Conservation (phyloP, 1,140 invertebrate genomes). For the Odontomachus brunneus region DNA sequence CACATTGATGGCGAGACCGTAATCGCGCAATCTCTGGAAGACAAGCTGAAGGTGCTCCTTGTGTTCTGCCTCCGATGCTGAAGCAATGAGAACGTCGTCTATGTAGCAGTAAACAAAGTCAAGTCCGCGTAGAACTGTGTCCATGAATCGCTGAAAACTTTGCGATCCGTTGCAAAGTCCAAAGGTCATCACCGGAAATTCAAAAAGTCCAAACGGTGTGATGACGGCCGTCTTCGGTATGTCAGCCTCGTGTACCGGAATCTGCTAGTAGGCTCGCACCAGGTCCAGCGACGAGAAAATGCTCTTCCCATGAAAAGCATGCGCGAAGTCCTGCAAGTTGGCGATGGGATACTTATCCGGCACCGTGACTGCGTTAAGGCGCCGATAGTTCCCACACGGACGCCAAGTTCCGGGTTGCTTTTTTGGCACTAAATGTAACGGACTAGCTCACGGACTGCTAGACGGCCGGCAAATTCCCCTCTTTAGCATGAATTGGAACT, state of each 20-base stretch:
- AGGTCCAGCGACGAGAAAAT: slow-evolving; percentile 47
- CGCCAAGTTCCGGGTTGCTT: neutral
- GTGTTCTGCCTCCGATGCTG: slow-evolving; percentile 31
- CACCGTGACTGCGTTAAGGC: too few species aligned
- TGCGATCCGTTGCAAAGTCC: slow-evolving; percentile 83
- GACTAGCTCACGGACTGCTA: too few species aligned
- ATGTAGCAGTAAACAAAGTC: slow-evolving; percentile 64
- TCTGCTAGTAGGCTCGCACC: slow-evolving; percentile 74
- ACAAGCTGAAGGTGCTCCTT: slow-evolving; percentile 40
- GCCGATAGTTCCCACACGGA: neutral
- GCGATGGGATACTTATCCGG: too few species aligned
- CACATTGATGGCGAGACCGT: slow-evolving; percentile 74
- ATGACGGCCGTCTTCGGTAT: slow-evolving; percentile 58
- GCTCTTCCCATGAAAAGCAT: slow-evolving; percentile 5
- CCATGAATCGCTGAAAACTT: slow-evolving; percentile 83
- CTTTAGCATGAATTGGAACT: too few species aligned
- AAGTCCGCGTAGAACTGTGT: slow-evolving; percentile 61
- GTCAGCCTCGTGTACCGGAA: slow-evolving; percentile 79
- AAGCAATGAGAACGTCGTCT: slow-evolving; percentile 66
- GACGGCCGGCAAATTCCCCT: too few species aligned
- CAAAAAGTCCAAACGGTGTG: too few species aligned
- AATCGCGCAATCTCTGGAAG: slow-evolving; percentile 69
- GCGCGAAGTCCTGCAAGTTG: slow-evolving; percentile 52
- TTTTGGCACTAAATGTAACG: too few species aligned
- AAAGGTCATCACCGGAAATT: slow-evolving; percentile 81